Base-by-base conservation (phyloP, 2,113 vertebrate genomes). In the Tachuris rubrigastra region DNA sequence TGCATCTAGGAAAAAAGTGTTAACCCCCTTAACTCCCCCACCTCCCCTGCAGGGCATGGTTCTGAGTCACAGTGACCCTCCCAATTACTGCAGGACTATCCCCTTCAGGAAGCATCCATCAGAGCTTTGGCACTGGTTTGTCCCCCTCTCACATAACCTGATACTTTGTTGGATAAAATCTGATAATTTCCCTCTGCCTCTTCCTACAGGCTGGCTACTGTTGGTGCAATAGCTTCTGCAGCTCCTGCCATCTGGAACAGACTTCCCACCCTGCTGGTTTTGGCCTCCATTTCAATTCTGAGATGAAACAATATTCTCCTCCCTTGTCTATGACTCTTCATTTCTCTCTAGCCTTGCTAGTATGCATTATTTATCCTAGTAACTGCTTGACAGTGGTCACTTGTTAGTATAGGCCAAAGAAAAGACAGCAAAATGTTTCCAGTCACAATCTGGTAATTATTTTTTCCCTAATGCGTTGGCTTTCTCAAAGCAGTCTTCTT, bases 201-300 rank as follows among this genome's bases (percentile, higher is more conserved):
- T 90, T 90, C 80, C 69, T 63, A 37, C 90, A 94, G 89, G 58
- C 92, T 94, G 93, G 76, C 95, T 96, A 94, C 83, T 85, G 93
- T 89, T 96, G 95, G 88, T 96, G 88, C 58, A 95, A 92, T 17
- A 85, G 81, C 78, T 93, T 94, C 90, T 92, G 90, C 90, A 92
- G 95, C 53, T 95, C 71, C 62, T 90, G 95, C 93, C 95, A 92
- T 96, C 93, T 97, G 96, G 95, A 97, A 92, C 83, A 94, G 65
- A 19, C 95, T 96, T 82, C 86, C 84, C 62, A 97, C 66, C 93
- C 95, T 87, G 92, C 96, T 96, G 95, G 82, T 92, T 96, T 93
- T 95, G 96, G 95, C 73, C 92, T 96, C 80, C 62, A 53, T 94
- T 93, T 92, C 60, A 92, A 28, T 87, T 90, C 80, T 60, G 84